Evolutionary conservation across 2,797 vertebrate genomes (phyloP).

Genomic region (Tinamus major): DNA sequence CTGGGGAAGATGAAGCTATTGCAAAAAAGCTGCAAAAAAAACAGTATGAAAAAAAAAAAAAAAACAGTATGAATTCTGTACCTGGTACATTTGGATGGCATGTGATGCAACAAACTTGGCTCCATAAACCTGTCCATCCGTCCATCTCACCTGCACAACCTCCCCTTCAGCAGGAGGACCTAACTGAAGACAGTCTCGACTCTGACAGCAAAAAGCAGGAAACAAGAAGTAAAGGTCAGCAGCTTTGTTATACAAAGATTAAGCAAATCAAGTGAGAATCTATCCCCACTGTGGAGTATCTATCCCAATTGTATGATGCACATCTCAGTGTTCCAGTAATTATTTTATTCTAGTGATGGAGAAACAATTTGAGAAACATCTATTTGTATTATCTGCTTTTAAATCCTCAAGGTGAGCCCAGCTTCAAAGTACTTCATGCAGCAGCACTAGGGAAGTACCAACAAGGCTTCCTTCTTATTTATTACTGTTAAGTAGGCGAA

Average conservation of each 20-base stretch:
- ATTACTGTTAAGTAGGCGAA: background rate
- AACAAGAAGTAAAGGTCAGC: background rate
- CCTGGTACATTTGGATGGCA: slow-evolving; percentile 96
- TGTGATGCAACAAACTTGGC: slow-evolving; percentile 94
- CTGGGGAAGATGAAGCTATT: background rate
- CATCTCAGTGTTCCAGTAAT: background rate
- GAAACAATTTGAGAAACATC: background rate
- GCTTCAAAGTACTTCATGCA: background rate
- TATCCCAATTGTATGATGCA: background rate
- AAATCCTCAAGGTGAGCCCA: background rate
- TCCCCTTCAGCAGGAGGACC: slow-evolving; percentile 90
- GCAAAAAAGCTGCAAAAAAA: background rate
- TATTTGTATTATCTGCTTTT: background rate
- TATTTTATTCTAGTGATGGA: background rate
- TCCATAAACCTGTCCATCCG: slow-evolving; percentile 94
- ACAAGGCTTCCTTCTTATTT: background rate
- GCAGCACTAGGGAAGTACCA: background rate
- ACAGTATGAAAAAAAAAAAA: background rate
- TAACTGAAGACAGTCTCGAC: slow-evolving; percentile 89
- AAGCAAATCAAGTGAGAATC: background rate
- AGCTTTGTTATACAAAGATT: background rate
- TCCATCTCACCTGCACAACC: slow-evolving; percentile 93
- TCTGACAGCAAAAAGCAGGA: slow-evolving; percentile 78
- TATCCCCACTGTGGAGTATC: background rate
- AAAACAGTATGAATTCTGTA: slow-evolving; percentile 29